phyloP scores from a whole-genome alignment of 2,113 vertebrate genomes.

The Lathamus discolor region DNA sequence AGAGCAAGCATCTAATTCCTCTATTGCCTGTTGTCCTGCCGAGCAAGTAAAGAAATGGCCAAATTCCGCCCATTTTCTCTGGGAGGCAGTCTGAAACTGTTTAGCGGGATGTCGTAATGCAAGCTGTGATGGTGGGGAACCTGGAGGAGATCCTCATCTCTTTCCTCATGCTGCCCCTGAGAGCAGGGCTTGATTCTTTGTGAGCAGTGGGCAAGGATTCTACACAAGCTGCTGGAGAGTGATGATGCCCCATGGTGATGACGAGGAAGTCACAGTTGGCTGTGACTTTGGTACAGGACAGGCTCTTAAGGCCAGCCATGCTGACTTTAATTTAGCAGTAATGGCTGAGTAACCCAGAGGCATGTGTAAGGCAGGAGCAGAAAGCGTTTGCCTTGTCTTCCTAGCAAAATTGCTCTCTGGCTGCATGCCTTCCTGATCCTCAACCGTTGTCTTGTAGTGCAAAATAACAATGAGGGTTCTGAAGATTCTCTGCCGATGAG shows the following conservation, averaged over 20 bases:
- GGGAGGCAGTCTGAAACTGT: not conserved
- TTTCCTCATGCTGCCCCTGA: fast-evolving
- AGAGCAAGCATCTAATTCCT: not conserved
- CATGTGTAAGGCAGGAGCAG: not conserved
- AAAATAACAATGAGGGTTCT: not conserved
- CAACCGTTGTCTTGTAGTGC: not conserved
- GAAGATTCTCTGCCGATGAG: not conserved
- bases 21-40: not conserved
- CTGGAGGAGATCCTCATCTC: not conserved
- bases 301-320: not conserved
- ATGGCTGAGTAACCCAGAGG: conserved; percentile 13
- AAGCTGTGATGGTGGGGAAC: not conserved
- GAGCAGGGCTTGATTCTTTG: not conserved
- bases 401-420: not conserved
- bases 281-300: not conserved
- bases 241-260: fast-evolving
- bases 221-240: not conserved
- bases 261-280: not conserved
- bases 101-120: fast-evolving
- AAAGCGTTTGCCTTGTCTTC: conserved; percentile 8
- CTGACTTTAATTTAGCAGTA: conserved; percentile 9
- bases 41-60: not conserved
- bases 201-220: fast-evolving
- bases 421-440: not conserved
- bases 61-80: not conserved